Evolutionary conservation across 2,888 invertebrate genomes (phyloP).

Genomic region (Napeogenes inachia): DNA sequence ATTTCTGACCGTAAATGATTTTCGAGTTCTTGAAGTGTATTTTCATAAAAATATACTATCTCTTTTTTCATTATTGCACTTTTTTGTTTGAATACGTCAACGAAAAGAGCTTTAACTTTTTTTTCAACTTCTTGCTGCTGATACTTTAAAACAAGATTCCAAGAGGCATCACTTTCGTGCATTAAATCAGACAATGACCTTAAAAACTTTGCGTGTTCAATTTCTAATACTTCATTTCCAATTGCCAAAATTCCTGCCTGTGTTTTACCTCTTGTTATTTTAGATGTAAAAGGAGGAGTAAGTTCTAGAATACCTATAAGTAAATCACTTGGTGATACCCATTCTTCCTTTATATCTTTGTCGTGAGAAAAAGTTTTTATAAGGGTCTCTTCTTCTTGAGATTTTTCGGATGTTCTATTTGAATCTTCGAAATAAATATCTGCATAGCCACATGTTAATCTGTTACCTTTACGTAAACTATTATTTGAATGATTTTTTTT

Average conservation of each 20-base stretch:
- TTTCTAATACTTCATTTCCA: conserved; percentile 50
- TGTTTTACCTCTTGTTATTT: conserved; percentile 61
- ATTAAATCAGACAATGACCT: conserved; percentile 41
- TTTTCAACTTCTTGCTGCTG: conserved; percentile 46
- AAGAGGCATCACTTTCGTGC: conserved; percentile 55
- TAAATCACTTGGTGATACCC: conserved; percentile 67
- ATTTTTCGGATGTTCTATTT: conserved; percentile 17
- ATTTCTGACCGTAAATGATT: conserved; percentile 51
- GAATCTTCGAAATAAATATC: conserved; percentile 55
- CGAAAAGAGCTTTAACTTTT: conserved; percentile 49
- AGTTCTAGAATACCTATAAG: conserved; percentile 57
- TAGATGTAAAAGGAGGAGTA: conserved; percentile 66
- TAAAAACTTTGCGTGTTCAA: conserved; percentile 46
- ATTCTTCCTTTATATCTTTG: conserved; percentile 35
- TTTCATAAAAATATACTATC: conserved; percentile 55
- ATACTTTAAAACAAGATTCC: conserved; percentile 52
- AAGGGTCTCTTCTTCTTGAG: conserved; percentile 13
- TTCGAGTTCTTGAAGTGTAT: conserved; percentile 58
- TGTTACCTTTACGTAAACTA: conserved; percentile 41
- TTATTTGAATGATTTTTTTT: conserved; percentile 29
- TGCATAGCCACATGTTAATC: conserved; percentile 57
- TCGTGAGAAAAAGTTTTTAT: conserved; percentile 16
- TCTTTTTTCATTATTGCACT: conserved; percentile 54
- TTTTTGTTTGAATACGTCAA: conserved; percentile 50
- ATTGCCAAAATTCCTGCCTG: conserved; percentile 65